Base-by-base conservation (phyloP, 2,888 invertebrate genomes). In the Alviniconcha strummeri region DNA sequence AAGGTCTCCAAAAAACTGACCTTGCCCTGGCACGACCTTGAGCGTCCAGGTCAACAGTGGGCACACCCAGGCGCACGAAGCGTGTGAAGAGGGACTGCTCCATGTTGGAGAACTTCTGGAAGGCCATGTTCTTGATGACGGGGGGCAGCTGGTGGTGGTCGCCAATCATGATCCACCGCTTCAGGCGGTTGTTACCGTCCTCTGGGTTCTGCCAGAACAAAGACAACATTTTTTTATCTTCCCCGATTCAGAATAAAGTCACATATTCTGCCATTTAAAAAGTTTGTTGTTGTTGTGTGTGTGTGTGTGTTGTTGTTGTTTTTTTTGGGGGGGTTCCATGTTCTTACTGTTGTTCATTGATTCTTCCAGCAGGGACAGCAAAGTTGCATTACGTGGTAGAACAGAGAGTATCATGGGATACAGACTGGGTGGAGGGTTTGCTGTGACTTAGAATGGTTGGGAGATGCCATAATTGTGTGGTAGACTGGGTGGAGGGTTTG, bases 151-250 rank as follows among this genome's bases (percentile, higher is more conserved):
- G 99, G 94, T 99, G 98, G 94, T 99, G 99, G 94, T 96, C 99
- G 0, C 99, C 99, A 91, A 99, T 99, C 99, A 99, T 99, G 90
- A 99, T 99, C 99, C 99, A 99, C 19, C 99, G 95, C 94, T 99
- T 99, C 85, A 99, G 95, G 0, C 99, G 95, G 92, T 98, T 99
- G 89, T 96, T 96, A 0, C 98, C 99, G 93, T 99, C 98, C 93
- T 98, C 96, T 0, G 99, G 99, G 94, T 99, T 99, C 95, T 95
- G 87, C 81, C 87, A 19, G 75, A 81, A 36, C 8, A 71, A 71
- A 36, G 36, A 36, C 36, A 64, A 64, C n/a, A n/a, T n/a, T n/a
- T n/a, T n/a, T n/a, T 36, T 36, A 36, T 36, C 36, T 36, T 36
- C 36, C 36, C 36, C 36, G 36, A 36, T 36, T 36, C 36, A 36